phyloP scores from a whole-genome alignment of 2,113 vertebrate species.

The Oenanthe melanoleuca region DNA sequence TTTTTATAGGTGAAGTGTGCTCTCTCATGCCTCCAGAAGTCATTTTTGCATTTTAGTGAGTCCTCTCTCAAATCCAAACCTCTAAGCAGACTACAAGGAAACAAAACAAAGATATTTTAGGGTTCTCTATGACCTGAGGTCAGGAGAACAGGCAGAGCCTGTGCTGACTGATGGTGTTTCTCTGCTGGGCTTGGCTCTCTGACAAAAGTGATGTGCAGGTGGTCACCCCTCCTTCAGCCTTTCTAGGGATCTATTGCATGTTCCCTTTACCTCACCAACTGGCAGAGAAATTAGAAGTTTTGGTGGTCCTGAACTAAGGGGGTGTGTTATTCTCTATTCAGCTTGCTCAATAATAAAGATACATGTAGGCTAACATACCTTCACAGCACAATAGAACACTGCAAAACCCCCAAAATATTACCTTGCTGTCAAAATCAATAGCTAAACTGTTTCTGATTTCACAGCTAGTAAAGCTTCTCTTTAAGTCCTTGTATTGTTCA shows the following conservation, averaged over 20 bases:
- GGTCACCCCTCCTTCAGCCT: background rate
- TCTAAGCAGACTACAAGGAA: background rate
- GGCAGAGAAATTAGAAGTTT: background rate
- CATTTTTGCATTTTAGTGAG: background rate
- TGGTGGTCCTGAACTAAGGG: background rate
- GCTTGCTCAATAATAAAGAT: background rate
- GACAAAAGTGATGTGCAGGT: background rate
- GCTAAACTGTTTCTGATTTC: background rate
- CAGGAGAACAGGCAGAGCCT: background rate
- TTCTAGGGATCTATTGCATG: background rate
- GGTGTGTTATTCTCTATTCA: background rate
- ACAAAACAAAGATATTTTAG: background rate
- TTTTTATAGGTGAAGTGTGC: background rate
- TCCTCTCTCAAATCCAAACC: background rate
- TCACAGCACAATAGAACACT: background rate
- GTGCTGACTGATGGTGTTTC: background rate
- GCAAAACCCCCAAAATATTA: background rate
- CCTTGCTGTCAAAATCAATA: background rate
- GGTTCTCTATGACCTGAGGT: background rate
- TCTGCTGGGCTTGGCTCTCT: background rate
- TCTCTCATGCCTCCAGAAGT: background rate
- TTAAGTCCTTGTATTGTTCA: background rate
- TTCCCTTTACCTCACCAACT: accelerated
- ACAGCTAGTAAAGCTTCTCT: background rate
- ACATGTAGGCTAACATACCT: background rate